A percentile compares a stretch with the other conserved stretches of the same genome.
Conservation (phyloP, 1,140 invertebrate species). For the Caligus rogercresseyi region DNA sequence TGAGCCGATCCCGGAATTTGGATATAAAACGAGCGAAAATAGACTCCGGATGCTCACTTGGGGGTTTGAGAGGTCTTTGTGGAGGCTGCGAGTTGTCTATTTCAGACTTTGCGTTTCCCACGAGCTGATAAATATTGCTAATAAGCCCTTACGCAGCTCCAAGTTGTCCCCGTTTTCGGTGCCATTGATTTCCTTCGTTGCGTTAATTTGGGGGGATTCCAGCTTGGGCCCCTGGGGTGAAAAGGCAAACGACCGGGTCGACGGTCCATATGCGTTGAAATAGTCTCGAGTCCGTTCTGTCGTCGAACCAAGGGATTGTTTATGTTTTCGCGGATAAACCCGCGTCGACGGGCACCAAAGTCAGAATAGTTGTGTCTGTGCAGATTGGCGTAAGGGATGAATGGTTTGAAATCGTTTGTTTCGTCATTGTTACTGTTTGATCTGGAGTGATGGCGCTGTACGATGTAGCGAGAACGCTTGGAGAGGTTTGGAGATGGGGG, state of each 20-base stretch:
- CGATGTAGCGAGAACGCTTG: too few species aligned
- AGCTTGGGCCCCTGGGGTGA: background rate
- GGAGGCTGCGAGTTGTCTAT: background rate
- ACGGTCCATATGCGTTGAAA: background rate
- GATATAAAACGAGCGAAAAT: background rate
- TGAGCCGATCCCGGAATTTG: background rate
- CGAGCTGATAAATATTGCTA: background rate
- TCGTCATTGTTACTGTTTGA: too few species aligned
- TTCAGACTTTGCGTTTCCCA: background rate
- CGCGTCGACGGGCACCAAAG: background rate
- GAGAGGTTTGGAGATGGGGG: too few species aligned
- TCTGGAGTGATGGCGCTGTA: too few species aligned
- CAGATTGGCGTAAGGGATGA: background rate
- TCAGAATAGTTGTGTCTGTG: background rate
- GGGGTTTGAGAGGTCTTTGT: background rate
- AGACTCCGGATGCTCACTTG: background rate
- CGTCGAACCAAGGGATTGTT: background rate
- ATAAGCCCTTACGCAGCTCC: background rate
- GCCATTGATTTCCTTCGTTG: background rate
- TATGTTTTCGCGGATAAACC: background rate
- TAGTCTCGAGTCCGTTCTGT: background rate
- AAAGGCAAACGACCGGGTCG: background rate
- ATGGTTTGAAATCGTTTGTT: background rate
- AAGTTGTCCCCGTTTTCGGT: background rate
- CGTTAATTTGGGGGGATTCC: background rate